phyloP scores from a whole-genome alignment of 2,113 vertebrate genomes.

The Epinephelus fuscoguttatus region DNA sequence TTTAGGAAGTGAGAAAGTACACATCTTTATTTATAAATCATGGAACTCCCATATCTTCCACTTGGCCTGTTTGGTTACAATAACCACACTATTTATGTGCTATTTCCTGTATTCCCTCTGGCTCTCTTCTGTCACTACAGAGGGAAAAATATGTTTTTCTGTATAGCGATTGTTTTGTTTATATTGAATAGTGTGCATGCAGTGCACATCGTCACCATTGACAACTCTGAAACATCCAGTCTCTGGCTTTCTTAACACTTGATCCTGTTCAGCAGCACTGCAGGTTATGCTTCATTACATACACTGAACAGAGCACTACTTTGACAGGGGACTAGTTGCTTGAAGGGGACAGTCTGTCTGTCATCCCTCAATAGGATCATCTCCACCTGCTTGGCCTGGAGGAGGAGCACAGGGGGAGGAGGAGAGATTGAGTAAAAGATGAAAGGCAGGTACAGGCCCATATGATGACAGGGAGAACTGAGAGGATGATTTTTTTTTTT shows the following conservation, averaged over 20 bases:
- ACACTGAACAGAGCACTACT: constrained; percentile 52
- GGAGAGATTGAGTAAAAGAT: neutral
- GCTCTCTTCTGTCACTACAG: constrained; percentile 7
- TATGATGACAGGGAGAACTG: neutral
- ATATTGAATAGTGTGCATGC: constrained; percentile 6
- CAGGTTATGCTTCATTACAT: constrained; percentile 74
- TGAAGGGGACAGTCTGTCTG: constrained; percentile 33
- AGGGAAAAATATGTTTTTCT: neutral
- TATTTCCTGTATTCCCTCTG: constrained; percentile 23
- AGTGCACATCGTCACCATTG: neutral
- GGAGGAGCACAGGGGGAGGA: constrained; percentile 33
- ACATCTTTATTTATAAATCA: constrained; percentile 82
- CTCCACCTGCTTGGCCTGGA: constrained; percentile 58
- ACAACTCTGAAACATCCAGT: neutral
- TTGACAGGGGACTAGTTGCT: constrained; percentile 50
- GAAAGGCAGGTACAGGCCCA: neutral
- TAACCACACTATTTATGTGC: constrained; percentile 45
- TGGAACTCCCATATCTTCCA: constrained; percentile 71
- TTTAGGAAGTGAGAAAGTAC: constrained; percentile 66
- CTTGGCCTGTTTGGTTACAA: constrained; percentile 73
- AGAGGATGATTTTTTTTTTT: constrained; percentile 2
- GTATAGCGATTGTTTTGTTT: constrained; percentile 20
- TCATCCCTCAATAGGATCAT: constrained; percentile 70
- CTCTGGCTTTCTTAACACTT: neutral
- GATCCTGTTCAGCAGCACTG: constrained; percentile 25